Evolutionary conservation across 1,140 invertebrate species (phyloP).

Genomic region (Drosophila sucinea): DNA sequence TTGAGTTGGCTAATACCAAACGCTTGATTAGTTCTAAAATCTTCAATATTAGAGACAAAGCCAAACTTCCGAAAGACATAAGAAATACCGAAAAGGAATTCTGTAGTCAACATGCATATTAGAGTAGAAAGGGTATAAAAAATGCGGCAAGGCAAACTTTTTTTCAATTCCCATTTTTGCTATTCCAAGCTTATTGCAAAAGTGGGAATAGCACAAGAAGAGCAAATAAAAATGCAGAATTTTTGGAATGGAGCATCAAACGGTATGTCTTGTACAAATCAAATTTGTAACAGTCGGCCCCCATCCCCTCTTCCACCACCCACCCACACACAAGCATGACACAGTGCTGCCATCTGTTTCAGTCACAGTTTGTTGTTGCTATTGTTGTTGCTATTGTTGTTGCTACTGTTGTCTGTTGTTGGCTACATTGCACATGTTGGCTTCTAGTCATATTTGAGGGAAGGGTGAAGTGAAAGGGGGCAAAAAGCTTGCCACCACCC

Average conservation of each 20-base stretch:
- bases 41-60: too few relatives aligned
- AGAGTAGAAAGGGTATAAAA: not conserved
- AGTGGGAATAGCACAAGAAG: constrained; percentile 1
- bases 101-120: too few relatives aligned
- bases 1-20: too few relatives aligned
- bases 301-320: constrained; percentile 8
- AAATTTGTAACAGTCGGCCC: constrained; percentile 43
- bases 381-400: constrained; percentile 17
- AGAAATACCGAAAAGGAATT: too few relatives aligned
- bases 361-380: constrained; percentile 23
- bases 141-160: not conserved
- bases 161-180: not conserved
- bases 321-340: not conserved
- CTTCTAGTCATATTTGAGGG: not conserved
- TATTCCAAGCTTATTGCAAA: constrained; percentile 8
- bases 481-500: constrained; percentile 26
- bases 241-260: constrained; percentile 32
- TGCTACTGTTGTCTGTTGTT: not conserved
- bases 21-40: too few relatives aligned
- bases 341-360: constrained; percentile 16
- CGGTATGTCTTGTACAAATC: constrained; percentile 51
- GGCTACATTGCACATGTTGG: constrained; percentile 19
- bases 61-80: too few relatives aligned
- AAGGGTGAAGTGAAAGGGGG: not conserved
- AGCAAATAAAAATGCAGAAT: constrained; percentile 12